These are phyloP conservation scores for Drosophila nr. fundita DNA, from an alignment of 2,888 invertebrate genomes.

Conservation along the genomic window DNA sequence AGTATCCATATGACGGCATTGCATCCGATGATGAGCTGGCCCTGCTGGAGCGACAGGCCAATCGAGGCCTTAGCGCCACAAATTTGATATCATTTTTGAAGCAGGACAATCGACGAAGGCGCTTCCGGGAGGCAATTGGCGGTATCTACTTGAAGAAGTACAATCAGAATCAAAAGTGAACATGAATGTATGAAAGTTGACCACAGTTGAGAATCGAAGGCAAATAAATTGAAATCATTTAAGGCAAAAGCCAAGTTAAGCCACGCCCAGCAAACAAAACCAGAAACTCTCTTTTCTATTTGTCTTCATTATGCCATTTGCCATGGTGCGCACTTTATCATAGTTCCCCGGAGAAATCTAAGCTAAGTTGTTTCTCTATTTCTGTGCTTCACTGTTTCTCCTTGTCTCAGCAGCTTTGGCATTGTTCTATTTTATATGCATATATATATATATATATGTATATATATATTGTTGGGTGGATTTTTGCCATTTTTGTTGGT, in stretches of 20 bases:
- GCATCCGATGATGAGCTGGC: slow-evolving; percentile 51
- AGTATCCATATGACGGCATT: slow-evolving; percentile 21
- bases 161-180: slow-evolving; percentile 64
- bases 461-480: not conserved
- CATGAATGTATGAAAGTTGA: slow-evolving; percentile 10
- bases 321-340: slow-evolving; percentile 61
- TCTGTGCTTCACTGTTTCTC: slow-evolving; percentile 12
- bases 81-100: slow-evolving; percentile 46
- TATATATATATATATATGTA: not conserved
- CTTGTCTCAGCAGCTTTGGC: slow-evolving; percentile 59
- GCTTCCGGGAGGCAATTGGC: slow-evolving; percentile 67
- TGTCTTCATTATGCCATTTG: slow-evolving; percentile 68
- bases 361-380: slow-evolving; percentile 57
- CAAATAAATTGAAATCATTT: slow-evolving; percentile 71
- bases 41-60: slow-evolving; percentile 58
- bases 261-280: slow-evolving; percentile 29
- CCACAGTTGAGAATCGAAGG: slow-evolving; percentile 40
- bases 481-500: slow-evolving; percentile 25
- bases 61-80: slow-evolving; percentile 53
- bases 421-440: slow-evolving; percentile 30
- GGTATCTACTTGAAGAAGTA: slow-evolving; percentile 71
- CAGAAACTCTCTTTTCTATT: slow-evolving; percentile 45
- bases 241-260: slow-evolving; percentile 49
- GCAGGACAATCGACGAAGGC: slow-evolving; percentile 63
- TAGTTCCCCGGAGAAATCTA: slow-evolving; percentile 71